Percentiles rank a stretch among this genome's conserved stretches.
These are phyloP conservation scores for Poecilus cupreus DNA, from an alignment of 2,888 invertebrate species.

Conservation along the genomic window DNA sequence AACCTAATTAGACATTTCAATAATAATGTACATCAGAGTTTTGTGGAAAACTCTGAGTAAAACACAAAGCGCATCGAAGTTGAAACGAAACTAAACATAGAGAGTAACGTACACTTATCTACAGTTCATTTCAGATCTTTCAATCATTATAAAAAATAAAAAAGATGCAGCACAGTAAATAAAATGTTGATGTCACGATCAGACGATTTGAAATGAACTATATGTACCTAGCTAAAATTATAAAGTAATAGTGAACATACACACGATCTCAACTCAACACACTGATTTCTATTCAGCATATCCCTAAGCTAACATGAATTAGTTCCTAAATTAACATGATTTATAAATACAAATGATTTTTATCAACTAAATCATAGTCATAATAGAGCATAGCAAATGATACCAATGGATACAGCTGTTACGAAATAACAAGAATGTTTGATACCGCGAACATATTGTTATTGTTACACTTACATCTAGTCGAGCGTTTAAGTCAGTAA, in stretches of 20 bases:
- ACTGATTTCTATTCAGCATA: slow-evolving; percentile 49
- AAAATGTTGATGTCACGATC: background rate
- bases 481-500: slow-evolving; percentile 40
- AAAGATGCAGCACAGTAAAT: background rate
- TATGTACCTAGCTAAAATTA: slow-evolving; percentile 7
- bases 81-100: slow-evolving; percentile 9
- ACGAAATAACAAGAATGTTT: slow-evolving; percentile 39
- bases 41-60: slow-evolving; percentile 6
- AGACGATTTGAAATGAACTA: slow-evolving; percentile 13
- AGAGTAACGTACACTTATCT: background rate
- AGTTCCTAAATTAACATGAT: slow-evolving; percentile 48
- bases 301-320: slow-evolving; percentile 56
- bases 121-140: slow-evolving; percentile 10
- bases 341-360: slow-evolving; percentile 58
- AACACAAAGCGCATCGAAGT: slow-evolving; percentile 8
- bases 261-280: slow-evolving; percentile 53
- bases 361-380: slow-evolving; percentile 39
- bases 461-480: slow-evolving; percentile 30
- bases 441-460: slow-evolving; percentile 33
- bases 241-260: slow-evolving; percentile 54
- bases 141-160: background rate
- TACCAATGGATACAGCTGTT: slow-evolving; percentile 50
- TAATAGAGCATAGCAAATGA: slow-evolving; percentile 46
- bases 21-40: slow-evolving; percentile 34
- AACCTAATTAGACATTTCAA: slow-evolving; percentile 38